Percentiles rank a stretch among this genome's conserved stretches.
phyloP scores from a whole-genome alignment of 2,113 vertebrate species.

The Toxotes jaculatrix region DNA sequence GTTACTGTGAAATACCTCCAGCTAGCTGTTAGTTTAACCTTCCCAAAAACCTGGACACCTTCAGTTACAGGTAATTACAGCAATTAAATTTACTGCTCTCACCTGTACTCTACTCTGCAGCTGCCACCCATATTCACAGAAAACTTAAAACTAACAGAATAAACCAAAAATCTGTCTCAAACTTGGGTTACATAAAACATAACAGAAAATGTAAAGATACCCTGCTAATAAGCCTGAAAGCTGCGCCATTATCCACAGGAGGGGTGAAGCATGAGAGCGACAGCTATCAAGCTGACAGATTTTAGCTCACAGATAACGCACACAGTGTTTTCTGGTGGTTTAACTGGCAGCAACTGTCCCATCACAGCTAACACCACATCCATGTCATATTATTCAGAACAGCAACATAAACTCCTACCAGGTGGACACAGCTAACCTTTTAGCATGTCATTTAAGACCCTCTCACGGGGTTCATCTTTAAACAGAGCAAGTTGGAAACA shows the following conservation, averaged over 20 bases:
- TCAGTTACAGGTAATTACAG: neutral
- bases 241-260: neutral
- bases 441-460: too few species aligned
- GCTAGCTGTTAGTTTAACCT: neutral
- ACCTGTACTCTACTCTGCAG: neutral
- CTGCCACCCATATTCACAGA: neutral
- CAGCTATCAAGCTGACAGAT: neutral
- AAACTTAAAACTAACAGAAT: neutral
- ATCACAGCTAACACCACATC: neutral
- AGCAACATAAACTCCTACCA: too few species aligned
- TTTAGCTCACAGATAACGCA: neutral
- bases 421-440: too few species aligned
- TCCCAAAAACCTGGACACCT: neutral
- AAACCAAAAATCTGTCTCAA: neutral
- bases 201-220: neutral
- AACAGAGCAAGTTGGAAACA: too few species aligned
- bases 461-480: too few species aligned
- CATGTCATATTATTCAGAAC: too few species aligned
- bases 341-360: neutral
- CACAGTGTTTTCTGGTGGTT: neutral
- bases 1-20: neutral
- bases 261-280: neutral
- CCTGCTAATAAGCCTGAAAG: neutral
- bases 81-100: neutral
- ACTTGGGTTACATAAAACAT: too few species aligned